phyloP scores from a whole-genome alignment of 2,888 invertebrate species.

The Nomada flava region DNA sequence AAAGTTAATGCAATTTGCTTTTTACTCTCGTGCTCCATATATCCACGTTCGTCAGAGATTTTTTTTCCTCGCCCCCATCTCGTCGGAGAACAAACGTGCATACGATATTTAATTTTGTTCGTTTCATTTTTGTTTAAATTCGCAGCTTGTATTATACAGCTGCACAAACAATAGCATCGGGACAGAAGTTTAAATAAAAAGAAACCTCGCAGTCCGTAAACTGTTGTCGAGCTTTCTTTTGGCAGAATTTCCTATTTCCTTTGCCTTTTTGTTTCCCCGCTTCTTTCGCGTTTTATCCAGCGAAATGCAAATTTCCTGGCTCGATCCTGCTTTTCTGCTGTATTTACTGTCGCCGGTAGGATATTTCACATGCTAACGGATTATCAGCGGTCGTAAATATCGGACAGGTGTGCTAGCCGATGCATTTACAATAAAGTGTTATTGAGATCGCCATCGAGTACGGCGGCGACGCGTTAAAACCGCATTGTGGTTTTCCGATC shows the following conservation, averaged over 20 bases:
- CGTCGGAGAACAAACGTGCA: not conserved
- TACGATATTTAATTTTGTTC: not conserved
- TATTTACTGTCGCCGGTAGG: slow-evolving; percentile 8
- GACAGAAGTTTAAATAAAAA: slow-evolving; percentile 2
- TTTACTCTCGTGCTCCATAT: not conserved
- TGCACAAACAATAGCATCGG: not conserved
- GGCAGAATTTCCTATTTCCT: not conserved
- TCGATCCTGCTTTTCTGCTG: not conserved
- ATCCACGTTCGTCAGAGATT: not conserved
- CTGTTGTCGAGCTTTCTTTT: not conserved
- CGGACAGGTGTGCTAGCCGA: slow-evolving; percentile 15
- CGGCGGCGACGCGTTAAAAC: not conserved
- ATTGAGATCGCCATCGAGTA: slow-evolving; percentile 11
- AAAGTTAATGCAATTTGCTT: not conserved
- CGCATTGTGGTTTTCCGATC: slow-evolving; percentile 4
- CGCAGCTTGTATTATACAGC: not conserved
- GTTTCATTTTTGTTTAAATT: not conserved
- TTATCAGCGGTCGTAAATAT: slow-evolving; percentile 35
- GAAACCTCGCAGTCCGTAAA: not conserved
- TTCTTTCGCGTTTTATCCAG: not conserved
- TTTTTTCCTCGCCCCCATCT: not conserved
- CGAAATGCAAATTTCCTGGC: slow-evolving; percentile 16
- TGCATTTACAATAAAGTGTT: slow-evolving; percentile 38
- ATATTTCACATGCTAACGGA: slow-evolving; percentile 25
- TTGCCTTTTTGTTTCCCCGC: not conserved